phyloP scores from a whole-genome alignment of 2,888 invertebrate species.

The Hyposoter didymator region DNA sequence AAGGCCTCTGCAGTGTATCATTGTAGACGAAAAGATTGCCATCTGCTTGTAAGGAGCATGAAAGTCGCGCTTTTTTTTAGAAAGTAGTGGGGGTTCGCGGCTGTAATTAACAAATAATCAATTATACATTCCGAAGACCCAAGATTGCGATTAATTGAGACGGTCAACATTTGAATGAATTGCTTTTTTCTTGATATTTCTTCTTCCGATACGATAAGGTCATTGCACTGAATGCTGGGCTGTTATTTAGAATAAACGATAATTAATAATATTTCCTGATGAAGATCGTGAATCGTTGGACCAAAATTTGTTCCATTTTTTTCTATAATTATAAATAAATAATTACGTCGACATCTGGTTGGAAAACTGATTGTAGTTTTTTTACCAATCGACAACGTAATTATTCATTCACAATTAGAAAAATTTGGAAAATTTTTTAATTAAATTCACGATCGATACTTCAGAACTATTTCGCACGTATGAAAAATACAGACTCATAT shows the following conservation, averaged over 20 bases:
- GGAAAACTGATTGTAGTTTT: not conserved
- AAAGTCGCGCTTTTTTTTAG: constrained; percentile 65
- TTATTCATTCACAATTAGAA: not conserved
- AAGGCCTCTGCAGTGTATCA: constrained; percentile 40
- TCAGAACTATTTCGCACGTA: not conserved
- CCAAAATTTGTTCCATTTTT: not conserved
- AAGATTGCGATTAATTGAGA: constrained; percentile 20
- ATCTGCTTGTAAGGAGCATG: constrained; percentile 61
- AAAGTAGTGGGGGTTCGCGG: constrained; percentile 58
- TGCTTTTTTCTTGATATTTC: not conserved
- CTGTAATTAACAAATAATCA: constrained; percentile 50
- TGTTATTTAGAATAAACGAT: not conserved
- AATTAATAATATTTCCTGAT: not conserved
- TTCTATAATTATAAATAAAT: not conserved
- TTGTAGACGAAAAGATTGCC: constrained; percentile 68
- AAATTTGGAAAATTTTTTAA: not conserved
- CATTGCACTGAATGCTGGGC: not conserved
- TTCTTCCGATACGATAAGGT: not conserved
- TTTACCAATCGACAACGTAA: not conserved
- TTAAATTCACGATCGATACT: not conserved
- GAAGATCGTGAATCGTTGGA: not conserved
- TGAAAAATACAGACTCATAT: not conserved
- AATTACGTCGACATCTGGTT: not conserved
- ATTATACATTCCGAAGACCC: constrained; percentile 14
- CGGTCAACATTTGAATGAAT: not conserved